phyloP scores from a whole-genome alignment of 1,140 invertebrate genomes.

The Drosophila mojavensis region DNA sequence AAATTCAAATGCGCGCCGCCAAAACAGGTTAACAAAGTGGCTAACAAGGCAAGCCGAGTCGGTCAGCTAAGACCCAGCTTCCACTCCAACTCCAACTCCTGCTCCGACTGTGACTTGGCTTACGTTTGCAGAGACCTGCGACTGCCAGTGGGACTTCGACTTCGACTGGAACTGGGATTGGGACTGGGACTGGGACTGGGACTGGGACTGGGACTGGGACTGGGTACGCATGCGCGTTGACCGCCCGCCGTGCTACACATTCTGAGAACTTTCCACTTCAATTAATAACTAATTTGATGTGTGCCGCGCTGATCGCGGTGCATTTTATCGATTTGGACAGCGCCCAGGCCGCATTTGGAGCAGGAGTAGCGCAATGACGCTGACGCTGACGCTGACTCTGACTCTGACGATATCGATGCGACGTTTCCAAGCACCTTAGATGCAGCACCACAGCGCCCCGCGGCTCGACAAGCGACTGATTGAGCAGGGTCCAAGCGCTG shows the following conservation, averaged over 20 bases:
- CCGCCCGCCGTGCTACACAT: constrained; percentile 78
- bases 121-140: background rate
- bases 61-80: constrained; percentile 36
- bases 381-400: background rate
- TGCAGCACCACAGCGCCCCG: constrained; percentile 45
- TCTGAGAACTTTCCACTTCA: constrained; percentile 82
- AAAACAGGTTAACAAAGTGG: constrained; percentile 67
- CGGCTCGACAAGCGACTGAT: constrained; percentile 62
- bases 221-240: constrained; percentile 75
- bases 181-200: background rate
- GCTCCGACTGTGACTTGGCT: background rate
- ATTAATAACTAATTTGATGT: constrained; percentile 83
- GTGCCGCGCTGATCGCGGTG: constrained; percentile 76
- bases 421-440: constrained; percentile 68
- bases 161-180: background rate
- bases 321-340: constrained; percentile 80
- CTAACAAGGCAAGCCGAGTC: constrained; percentile 67
- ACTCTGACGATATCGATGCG: constrained; percentile 47
- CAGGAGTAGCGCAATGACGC: constrained; percentile 30
- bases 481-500: constrained; percentile 70
- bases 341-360: constrained; percentile 71
- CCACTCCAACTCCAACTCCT: too few relatives aligned
- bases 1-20: constrained; percentile 73
- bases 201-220: too few relatives aligned
- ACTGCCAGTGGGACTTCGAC: too few relatives aligned